Base-by-base conservation (phyloP, 2,888 invertebrate species). In the Drosophila phalerata region DNA sequence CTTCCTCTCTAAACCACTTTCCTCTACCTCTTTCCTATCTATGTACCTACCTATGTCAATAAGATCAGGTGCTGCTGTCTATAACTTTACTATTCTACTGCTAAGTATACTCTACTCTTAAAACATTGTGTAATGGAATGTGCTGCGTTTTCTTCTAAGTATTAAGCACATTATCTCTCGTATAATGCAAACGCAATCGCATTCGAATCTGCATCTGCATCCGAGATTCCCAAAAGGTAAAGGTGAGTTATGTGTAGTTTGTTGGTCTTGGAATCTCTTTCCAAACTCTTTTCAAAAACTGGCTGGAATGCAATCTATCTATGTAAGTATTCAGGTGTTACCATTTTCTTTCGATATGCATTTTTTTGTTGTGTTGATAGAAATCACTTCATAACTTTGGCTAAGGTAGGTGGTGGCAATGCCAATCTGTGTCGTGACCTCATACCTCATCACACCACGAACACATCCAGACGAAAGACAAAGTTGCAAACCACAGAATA, bases 41-140 rank as follows among this genome's bases (percentile, higher is more conserved):
- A 61, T 65, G 49, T 74, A 63, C 49, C 34, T 45, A 56, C 15
- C 28, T 43, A 30, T 19, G 30, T 63, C 51, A 37, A 43, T 67
- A 72, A 65, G 69, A 52, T 64, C 67, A 85, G 57, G 71, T 73
- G 66, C 67, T 66, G 69, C 67, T 67, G 65, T 69, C 60, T 66
- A 57, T 68, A 66, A 62, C 58, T 63, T 62, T 47, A 52, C 52
- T 64, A 63, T 52, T 48, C 69, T 62, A 67, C 56, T 52, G 57
- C 69, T 63, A 55, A 48, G 42, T 49, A 58, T 53, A 42, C 53
- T 53, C 34, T 63, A 52, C 42, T 63, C 48, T 66, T 48, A 51
- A 32, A 48, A 62, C 60, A 71, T 69, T 80, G 81, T 71, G 71
- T 86, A 69, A 67, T 67, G 74, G 83, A 85, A 77, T 82, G 85